These are phyloP conservation scores for Endomychus coccineus DNA, from an alignment of 2,888 invertebrate genomes.

Conservation along the genomic window DNA sequence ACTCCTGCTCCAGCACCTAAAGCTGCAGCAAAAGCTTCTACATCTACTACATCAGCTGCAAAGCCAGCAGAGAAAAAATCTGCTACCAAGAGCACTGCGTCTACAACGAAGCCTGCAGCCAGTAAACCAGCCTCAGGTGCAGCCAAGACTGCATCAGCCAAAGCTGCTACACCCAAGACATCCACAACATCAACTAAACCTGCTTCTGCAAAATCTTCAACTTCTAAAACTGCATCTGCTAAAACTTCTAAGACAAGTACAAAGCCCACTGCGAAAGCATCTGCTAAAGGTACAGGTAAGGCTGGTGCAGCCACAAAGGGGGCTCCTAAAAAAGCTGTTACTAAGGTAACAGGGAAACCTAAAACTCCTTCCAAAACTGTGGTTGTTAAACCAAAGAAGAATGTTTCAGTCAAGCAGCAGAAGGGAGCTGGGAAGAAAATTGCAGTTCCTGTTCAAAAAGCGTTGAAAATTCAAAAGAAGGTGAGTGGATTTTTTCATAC, in stretches of 20 bases:
- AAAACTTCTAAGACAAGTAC: slow-evolving; percentile 13
- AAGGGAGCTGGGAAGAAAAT: slow-evolving; percentile 45
- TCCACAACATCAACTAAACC: slow-evolving; percentile 43
- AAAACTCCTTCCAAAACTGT: slow-evolving; percentile 42
- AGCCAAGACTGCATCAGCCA: slow-evolving; percentile 48
- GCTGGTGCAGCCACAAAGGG: slow-evolving; percentile 25
- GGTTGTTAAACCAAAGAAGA: slow-evolving; percentile 48
- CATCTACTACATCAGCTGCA: slow-evolving; percentile 36
- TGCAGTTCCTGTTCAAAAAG: slow-evolving; percentile 57
- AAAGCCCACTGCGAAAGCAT: slow-evolving; percentile 6
- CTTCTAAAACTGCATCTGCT: slow-evolving; percentile 31
- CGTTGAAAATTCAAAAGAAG: slow-evolving; percentile 80
- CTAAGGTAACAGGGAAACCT: slow-evolving; percentile 41
- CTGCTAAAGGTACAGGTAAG: slow-evolving; percentile 14
- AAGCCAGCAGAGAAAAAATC: slow-evolving; percentile 39
- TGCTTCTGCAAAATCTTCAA: slow-evolving; percentile 30
- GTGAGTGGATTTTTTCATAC: slow-evolving; percentile 44
- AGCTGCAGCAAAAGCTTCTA: slow-evolving; percentile 40
- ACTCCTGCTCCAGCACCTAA: slow-evolving; percentile 39
- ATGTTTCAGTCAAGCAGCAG: slow-evolving; percentile 48
- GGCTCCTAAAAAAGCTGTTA: slow-evolving; percentile 46
- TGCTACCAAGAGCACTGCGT: slow-evolving; percentile 33
- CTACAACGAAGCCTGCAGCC: slow-evolving; percentile 25
- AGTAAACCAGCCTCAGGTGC: slow-evolving; percentile 36
- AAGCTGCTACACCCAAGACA: slow-evolving; percentile 43